These are phyloP conservation scores for Prosapia bicincta DNA, from an alignment of 2,888 invertebrate genomes.

Conservation along the genomic window DNA sequence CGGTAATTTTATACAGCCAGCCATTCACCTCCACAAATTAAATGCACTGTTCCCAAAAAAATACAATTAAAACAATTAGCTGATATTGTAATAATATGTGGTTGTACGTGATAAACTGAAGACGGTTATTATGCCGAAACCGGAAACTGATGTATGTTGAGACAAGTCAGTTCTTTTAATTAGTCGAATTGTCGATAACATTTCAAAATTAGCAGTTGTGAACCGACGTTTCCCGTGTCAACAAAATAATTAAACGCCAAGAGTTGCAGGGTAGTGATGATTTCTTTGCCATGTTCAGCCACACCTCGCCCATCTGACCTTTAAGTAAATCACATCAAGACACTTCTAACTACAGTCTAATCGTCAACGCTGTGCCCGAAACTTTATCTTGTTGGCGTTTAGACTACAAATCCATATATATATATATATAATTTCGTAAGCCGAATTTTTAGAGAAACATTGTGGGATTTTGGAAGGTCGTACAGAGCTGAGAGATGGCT, in stretches of 20 bases:
- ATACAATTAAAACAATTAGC: neutral
- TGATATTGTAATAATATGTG: neutral
- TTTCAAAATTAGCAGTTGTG: neutral
- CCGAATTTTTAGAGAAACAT: too few species aligned
- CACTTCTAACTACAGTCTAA: neutral
- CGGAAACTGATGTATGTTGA: neutral
- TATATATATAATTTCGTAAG: too few species aligned
- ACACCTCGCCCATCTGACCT: neutral
- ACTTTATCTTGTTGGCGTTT: too few species aligned
- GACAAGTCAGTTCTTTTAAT: neutral
- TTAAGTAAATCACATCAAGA: neutral
- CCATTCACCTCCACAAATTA: neutral
- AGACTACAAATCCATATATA: too few species aligned
- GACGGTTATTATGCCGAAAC: neutral
- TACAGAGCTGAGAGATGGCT: too few species aligned
- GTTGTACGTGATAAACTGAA: neutral
- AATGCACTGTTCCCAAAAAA: neutral
- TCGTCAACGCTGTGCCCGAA: too few species aligned
- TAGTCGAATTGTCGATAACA: neutral
- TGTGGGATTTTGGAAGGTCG: too few species aligned
- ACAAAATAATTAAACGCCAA: neutral
- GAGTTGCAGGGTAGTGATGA: too few species aligned
- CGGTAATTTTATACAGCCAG: neutral
- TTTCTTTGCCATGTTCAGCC: neutral
- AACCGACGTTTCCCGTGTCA: neutral